phyloP scores from a whole-genome alignment of 2,113 vertebrate species.

The Hucho hucho region DNA sequence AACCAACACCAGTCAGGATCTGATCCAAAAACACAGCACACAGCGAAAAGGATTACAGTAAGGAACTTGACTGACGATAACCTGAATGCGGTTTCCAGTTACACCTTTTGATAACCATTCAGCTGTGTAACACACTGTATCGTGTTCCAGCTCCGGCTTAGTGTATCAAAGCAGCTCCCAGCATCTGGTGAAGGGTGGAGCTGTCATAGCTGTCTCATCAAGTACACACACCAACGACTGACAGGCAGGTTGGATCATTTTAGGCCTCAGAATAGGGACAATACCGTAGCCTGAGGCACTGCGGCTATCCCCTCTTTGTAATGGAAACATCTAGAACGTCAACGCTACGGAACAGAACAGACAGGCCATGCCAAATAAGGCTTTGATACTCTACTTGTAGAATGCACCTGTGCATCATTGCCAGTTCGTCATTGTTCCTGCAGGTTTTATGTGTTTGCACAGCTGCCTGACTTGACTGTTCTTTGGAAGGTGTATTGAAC shows the following conservation, averaged over 20 bases:
- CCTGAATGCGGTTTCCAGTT: constrained; percentile 41
- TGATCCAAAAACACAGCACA: neutral
- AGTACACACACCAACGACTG: constrained; percentile 4
- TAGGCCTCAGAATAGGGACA: constrained; percentile 2
- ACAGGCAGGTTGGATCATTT: neutral
- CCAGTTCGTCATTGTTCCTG: constrained; percentile 18
- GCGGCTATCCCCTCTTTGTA: neutral
- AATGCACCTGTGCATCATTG: constrained; percentile 19
- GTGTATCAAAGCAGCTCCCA: constrained; percentile 33
- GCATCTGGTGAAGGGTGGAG: constrained; percentile 34
- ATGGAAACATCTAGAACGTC: constrained; percentile 2
- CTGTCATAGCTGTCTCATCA: constrained; percentile 42
- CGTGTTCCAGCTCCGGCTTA: constrained; percentile 42
- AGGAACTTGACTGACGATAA: constrained; percentile 19
- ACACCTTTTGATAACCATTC: constrained; percentile 46
- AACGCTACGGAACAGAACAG: neutral
- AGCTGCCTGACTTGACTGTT: constrained; percentile 8
- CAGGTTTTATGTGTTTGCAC: constrained; percentile 18
- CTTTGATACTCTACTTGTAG: neutral
- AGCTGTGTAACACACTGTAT: constrained; percentile 36
- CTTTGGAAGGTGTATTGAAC: neutral
- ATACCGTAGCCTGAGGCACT: constrained; percentile 6
- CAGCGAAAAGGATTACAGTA: constrained; percentile 37
- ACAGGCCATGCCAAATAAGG: neutral
- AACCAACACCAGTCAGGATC: neutral